Base-by-base conservation (phyloP, 37 sponge, comb jelly and placozoan genomes). In the Aplysina aerophoba region DNA sequence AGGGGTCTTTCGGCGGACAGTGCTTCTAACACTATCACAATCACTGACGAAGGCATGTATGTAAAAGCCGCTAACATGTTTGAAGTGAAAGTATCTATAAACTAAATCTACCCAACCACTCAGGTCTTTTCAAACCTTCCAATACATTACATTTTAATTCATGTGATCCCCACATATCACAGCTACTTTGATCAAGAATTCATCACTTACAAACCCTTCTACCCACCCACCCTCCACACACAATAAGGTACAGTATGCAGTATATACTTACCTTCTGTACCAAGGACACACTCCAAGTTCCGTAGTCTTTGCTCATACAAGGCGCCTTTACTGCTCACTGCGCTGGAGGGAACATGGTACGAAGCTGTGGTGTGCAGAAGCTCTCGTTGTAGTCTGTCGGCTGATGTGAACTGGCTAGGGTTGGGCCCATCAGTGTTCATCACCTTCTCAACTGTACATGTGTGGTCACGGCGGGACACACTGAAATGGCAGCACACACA, bases 401-500 rank as follows among this genome's bases (percentile, higher is more conserved):
- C 71, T 69, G 71, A 35, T 31, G 71, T 69, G 17, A 17, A 0
- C 34, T 31, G 28, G 1, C 34, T 69, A 35, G 71, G 71, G 34
- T 69, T 69, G 71, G 71, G 71, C 30, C 71, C 71, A 4, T 34
- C 71, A 24, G 34, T 35, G 34, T 69, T 69, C 17, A 34, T 15
- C 34, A 69, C 34, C 33, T 35, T 69, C 34, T 69, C 71, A 69
- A 69, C 71, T 69, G 71, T 12, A 11, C 50, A 44, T 44, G 50
- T 44, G 50, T 8, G 50, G n/a, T n/a, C n/a, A n/a, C n/a, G n/a
- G n/a, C n/a, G n/a, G n/a, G n/a, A n/a, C n/a, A n/a, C n/a, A n/a
- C n/a, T n/a, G n/a, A n/a, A n/a, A n/a, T n/a, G n/a, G n/a, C n/a
- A n/a, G n/a, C n/a, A n/a, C n/a, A n/a, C n/a, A n/a, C 19, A 58